Evolutionary conservation across 2,888 invertebrate genomes (phyloP).

Genomic region (Agonopterix heracliana): DNA sequence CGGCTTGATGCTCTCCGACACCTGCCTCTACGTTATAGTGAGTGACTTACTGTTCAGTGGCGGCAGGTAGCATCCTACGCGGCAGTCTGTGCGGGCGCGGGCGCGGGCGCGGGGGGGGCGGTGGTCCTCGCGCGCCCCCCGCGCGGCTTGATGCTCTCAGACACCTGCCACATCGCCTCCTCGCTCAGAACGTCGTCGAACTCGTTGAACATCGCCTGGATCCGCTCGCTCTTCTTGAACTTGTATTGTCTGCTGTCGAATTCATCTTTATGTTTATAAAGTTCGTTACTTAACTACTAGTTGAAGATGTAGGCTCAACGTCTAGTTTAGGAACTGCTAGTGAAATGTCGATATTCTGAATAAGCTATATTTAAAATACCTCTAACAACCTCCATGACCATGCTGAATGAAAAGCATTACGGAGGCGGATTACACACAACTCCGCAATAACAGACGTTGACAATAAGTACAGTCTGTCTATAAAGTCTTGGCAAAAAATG

Average conservation of each 20-base stretch:
- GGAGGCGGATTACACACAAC: too few species aligned
- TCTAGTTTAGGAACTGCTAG: too few species aligned
- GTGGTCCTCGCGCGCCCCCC: slow-evolving; percentile 75
- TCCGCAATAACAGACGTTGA: too few species aligned
- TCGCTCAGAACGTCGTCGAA: slow-evolving; percentile 97
- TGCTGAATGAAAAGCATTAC: too few species aligned
- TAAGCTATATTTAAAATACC: too few species aligned
- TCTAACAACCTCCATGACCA: too few species aligned
- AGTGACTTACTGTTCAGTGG: too few species aligned
- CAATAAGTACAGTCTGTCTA: too few species aligned
- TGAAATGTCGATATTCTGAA: too few species aligned
- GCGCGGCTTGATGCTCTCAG: slow-evolving; percentile 96
- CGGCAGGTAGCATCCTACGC: not conserved
- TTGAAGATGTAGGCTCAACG: too few species aligned
- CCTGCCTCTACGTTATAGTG: slow-evolving; percentile 90
- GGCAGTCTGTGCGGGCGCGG: slow-evolving; percentile 19
- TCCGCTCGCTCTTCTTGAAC: slow-evolving; percentile 94
- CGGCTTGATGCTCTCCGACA: slow-evolving; percentile 97
- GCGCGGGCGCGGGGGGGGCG: slow-evolving; percentile 25
- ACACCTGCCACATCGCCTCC: slow-evolving; percentile 99
- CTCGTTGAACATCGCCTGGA: slow-evolving; percentile 96
- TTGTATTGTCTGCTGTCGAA: slow-evolving; percentile 85
- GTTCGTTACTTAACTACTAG: not conserved
- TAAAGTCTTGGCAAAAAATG: too few species aligned
- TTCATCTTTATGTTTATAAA: slow-evolving; percentile 7